A percentile compares a stretch with the other conserved stretches of the same genome.
phyloP scores from a whole-genome alignment of 2,888 invertebrate species.

The Aporophyla nigra region DNA sequence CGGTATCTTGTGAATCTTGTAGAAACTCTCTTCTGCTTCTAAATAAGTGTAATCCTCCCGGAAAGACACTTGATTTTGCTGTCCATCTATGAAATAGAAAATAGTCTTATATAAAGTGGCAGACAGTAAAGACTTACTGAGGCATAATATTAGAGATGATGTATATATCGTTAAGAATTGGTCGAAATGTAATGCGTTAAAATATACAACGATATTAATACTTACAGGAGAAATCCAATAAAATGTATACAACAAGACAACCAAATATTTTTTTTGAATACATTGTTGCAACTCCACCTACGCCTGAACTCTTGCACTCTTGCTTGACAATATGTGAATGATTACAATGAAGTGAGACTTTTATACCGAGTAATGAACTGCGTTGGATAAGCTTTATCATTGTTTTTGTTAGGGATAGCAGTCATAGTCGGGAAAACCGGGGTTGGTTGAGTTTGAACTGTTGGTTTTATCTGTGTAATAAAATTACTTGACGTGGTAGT shows the following conservation, averaged over 20 bases:
- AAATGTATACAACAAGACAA: conserved; percentile 29
- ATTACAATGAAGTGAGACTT: not conserved
- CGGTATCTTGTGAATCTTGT: too few relatives aligned
- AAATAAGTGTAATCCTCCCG: too few relatives aligned
- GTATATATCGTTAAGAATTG: too few relatives aligned
- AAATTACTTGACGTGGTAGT: too few relatives aligned
- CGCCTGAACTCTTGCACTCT: not conserved
- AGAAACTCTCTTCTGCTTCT: too few relatives aligned
- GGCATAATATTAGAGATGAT: not conserved
- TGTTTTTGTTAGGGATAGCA: not conserved
- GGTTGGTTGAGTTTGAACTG: not conserved
- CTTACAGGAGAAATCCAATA: conserved; percentile 39
- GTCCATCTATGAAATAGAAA: too few relatives aligned
- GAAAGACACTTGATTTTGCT: too few relatives aligned
- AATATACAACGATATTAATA: not conserved
- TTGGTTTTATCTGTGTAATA: too few relatives aligned
- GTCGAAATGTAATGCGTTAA: too few relatives aligned
- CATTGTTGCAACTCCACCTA: conserved; percentile 18
- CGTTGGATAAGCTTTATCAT: not conserved
- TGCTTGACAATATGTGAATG: not conserved
- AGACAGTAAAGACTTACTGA: not conserved
- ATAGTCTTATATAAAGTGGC: too few relatives aligned
- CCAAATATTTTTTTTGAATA: conserved; percentile 33
- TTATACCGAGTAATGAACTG: not conserved
- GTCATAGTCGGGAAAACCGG: too few relatives aligned